A percentile compares a stretch with the other conserved stretches of the same genome.
Evolutionary conservation across 2,113 vertebrate species (phyloP).

Genomic region (Cervus canadensis): DNA sequence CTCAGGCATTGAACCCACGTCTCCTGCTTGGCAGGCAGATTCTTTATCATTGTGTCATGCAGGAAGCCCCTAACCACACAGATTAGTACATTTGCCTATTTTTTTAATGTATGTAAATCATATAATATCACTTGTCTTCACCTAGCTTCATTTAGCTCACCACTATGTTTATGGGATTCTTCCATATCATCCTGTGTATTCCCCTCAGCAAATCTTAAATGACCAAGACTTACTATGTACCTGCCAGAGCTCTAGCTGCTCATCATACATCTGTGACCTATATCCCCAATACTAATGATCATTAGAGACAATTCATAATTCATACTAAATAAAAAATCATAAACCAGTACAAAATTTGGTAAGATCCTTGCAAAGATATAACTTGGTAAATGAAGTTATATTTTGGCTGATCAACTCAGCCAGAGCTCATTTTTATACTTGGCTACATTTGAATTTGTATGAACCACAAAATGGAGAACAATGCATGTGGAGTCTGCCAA

Average conservation of each 20-base stretch:
- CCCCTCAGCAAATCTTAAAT: neutral
- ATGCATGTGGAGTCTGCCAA: neutral
- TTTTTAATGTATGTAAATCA: neutral
- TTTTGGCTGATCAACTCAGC: neutral
- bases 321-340: neutral
- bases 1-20: neutral
- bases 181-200: neutral
- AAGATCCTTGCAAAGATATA: neutral
- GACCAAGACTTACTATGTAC: neutral
- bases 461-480: neutral
- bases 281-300: neutral
- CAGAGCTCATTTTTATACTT: neutral
- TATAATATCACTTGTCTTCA: neutral
- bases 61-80: neutral
- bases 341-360: neutral
- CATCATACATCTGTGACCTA: neutral
- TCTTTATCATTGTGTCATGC: neutral
- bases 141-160: neutral
- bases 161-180: neutral
- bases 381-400: neutral
- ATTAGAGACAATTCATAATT: neutral
- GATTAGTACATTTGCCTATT: neutral
- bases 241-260: neutral
- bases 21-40: neutral
- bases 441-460: neutral